phyloP scores from a whole-genome alignment of 2,888 invertebrate genomes.

The Zootermopsis nevadensis region DNA sequence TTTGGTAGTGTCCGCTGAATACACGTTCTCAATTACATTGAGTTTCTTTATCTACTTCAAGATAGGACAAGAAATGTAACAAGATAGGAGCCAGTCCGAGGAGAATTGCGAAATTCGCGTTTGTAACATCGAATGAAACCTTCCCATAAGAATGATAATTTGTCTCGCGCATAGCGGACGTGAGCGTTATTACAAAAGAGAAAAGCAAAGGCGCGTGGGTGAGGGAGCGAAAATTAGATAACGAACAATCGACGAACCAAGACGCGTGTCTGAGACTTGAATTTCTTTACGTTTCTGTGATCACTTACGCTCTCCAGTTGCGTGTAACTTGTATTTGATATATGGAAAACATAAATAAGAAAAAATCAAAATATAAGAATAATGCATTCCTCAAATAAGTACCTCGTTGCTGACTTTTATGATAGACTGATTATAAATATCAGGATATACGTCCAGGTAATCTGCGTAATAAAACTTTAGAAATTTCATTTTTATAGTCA shows the following conservation, averaged over 20 bases:
- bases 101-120: background rate
- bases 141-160: constrained; percentile 5
- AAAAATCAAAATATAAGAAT: too few relatives aligned
- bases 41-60: background rate
- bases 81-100: background rate
- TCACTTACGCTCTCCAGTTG: background rate
- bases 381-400: too few relatives aligned
- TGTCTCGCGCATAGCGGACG: constrained; percentile 3
- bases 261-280: background rate
- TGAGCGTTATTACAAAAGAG: background rate
- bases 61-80: background rate
- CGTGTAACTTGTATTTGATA: background rate
- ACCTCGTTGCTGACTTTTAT: too few relatives aligned
- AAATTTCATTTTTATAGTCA: too few relatives aligned
- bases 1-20: background rate
- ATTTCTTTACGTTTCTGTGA: background rate
- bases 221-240: background rate
- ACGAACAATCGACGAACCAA: background rate
- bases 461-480: too few relatives aligned
- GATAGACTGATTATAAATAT: too few relatives aligned
- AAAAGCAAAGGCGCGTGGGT: background rate
- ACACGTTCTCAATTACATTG: background rate
- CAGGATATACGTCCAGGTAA: too few relatives aligned
- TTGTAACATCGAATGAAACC: background rate
- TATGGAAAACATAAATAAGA: background rate